These are phyloP conservation scores for Cirrhinus molitorella DNA, from an alignment of 2,797 vertebrate species.

Conservation along the genomic window DNA sequence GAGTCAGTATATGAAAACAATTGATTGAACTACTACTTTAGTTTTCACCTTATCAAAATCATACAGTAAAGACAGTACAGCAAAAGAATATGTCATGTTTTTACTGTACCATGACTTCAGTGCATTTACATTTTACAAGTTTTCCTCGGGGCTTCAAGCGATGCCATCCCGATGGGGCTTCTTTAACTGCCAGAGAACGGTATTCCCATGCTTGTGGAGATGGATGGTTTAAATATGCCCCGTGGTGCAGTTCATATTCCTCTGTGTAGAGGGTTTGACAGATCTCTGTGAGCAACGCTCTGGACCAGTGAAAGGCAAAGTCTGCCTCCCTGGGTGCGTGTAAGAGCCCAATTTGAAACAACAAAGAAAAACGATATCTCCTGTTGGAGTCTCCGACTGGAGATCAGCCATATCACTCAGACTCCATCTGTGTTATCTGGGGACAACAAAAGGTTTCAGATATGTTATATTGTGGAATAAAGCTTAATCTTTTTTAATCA, in stretches of 20 bases:
- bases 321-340: slow-evolving; percentile 29
- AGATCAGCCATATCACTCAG: slow-evolving; percentile 51
- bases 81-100: neutral
- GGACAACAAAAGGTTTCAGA: slow-evolving; percentile 29
- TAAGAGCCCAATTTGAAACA: slow-evolving; percentile 52
- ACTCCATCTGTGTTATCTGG: slow-evolving; percentile 38
- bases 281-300: slow-evolving; percentile 45
- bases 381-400: slow-evolving; percentile 47
- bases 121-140: slow-evolving; percentile 35
- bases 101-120: neutral
- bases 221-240: slow-evolving; percentile 43
- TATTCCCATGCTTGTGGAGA: slow-evolving; percentile 38
- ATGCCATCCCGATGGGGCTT: slow-evolving; percentile 34
- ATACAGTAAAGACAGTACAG: neutral
- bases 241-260: slow-evolving; percentile 37
- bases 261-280: slow-evolving; percentile 35
- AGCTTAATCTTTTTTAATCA: slow-evolving; percentile 22
- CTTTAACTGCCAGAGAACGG: slow-evolving; percentile 31
- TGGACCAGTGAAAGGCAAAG: slow-evolving; percentile 28
- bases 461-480: slow-evolving; percentile 16
- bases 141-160: slow-evolving; percentile 34
- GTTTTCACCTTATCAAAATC: neutral
- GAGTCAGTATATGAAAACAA: neutral
- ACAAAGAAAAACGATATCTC: slow-evolving; percentile 54
- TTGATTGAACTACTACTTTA: neutral